phyloP scores from a whole-genome alignment of 2,113 vertebrate species.

The Henicopernis longicauda region DNA sequence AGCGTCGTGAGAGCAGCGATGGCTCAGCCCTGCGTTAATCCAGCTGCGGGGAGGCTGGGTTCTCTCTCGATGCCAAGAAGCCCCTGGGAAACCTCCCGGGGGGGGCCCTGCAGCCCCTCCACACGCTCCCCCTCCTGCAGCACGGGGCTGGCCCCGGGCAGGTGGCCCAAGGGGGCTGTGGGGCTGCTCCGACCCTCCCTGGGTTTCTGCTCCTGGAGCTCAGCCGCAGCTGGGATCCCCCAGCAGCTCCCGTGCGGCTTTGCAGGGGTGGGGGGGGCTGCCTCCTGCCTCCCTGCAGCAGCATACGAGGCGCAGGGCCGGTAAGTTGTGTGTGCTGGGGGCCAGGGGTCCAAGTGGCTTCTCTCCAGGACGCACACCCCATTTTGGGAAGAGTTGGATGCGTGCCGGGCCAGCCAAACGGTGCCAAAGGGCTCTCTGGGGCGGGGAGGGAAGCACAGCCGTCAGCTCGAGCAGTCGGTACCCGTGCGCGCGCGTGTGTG shows the following conservation, averaged over 20 bases:
- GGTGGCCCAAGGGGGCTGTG: not conserved
- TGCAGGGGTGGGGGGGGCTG: not conserved
- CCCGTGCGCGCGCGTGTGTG: too few relatives aligned
- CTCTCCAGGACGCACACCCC: not conserved
- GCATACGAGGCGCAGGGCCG: not conserved
- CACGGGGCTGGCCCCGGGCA: not conserved
- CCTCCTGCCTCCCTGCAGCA: not conserved
- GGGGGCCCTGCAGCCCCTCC: not conserved
- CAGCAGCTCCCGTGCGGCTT: not conserved
- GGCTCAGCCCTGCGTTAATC: not conserved
- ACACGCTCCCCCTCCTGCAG: not conserved
- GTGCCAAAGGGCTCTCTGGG: too few relatives aligned
- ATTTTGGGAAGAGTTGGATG: too few relatives aligned
- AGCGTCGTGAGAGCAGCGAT: not conserved
- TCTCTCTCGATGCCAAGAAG: not conserved
- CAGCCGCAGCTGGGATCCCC: not conserved
- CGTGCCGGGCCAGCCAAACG: too few relatives aligned
- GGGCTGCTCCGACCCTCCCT: fast-evolving
- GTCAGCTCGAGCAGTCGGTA: too few relatives aligned
- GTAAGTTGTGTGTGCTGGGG: fast-evolving
- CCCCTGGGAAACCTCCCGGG: not conserved
- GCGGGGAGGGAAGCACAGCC: too few relatives aligned
- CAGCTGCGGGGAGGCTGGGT: not conserved
- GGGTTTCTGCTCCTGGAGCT: not conserved
- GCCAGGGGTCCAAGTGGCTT: not conserved